Evolutionary conservation across 2,888 invertebrate species (phyloP).

Genomic region (Synanthedon vespiformis): DNA sequence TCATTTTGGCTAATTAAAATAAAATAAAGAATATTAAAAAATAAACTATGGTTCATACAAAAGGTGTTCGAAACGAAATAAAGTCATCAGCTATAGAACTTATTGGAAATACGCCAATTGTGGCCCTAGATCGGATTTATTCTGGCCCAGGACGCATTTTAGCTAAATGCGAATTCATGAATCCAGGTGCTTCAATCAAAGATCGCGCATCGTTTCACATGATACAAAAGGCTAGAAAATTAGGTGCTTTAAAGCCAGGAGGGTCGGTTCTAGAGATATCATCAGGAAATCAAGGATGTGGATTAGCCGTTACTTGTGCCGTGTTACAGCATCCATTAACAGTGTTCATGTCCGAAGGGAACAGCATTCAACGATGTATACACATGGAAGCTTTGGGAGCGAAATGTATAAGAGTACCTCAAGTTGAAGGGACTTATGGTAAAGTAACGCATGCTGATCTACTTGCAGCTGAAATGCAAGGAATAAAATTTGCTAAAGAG

Average conservation of each 20-base stretch:
- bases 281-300: constrained; percentile 60
- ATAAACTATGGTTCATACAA: constrained; percentile 8
- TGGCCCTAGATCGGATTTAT: constrained; percentile 52
- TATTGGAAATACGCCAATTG: constrained; percentile 56
- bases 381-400: constrained; percentile 63
- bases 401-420: constrained; percentile 49
- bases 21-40: neutral
- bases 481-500: constrained; percentile 33
- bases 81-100: constrained; percentile 54
- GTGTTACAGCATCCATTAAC: constrained; percentile 53
- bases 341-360: constrained; percentile 54
- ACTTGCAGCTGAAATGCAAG: constrained; percentile 41
- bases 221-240: constrained; percentile 37
- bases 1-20: too few relatives aligned
- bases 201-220: constrained; percentile 52
- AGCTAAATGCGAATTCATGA: constrained; percentile 63
- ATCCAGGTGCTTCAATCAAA: constrained; percentile 59
- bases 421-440: constrained; percentile 57
- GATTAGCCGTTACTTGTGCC: constrained; percentile 56
- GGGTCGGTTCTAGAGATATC: constrained; percentile 49
- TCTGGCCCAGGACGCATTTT: constrained; percentile 53
- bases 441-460: constrained; percentile 54
- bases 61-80: constrained; percentile 37
- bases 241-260: constrained; percentile 42
- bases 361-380: constrained; percentile 52